Conservation (phyloP, 2,888 invertebrate genomes). For the Melanostoma scalare region DNA sequence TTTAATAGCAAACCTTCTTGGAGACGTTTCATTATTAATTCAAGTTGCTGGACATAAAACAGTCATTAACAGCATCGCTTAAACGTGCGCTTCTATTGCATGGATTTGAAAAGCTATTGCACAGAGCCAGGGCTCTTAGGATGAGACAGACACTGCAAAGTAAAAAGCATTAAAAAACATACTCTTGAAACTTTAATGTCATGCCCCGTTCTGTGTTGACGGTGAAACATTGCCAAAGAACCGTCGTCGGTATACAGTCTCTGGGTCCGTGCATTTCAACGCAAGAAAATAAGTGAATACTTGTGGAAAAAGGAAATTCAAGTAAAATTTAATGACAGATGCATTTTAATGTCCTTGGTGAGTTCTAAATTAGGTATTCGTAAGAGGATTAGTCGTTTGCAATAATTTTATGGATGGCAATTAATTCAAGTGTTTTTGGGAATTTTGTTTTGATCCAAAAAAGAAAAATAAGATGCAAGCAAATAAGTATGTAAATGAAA, state of each 20-base stretch:
- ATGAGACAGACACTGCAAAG: background rate
- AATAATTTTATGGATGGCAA: slow-evolving; percentile 37
- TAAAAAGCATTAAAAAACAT: slow-evolving; percentile 34
- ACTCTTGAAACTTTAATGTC: slow-evolving; percentile 50
- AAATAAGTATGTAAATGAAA: no score
- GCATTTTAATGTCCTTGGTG: slow-evolving; percentile 47
- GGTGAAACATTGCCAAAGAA: slow-evolving; percentile 27
- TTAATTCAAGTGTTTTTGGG: slow-evolving; percentile 23
- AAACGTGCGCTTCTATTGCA: slow-evolving; percentile 30
- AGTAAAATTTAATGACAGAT: slow-evolving; percentile 51
- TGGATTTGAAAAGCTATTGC: slow-evolving; percentile 27
- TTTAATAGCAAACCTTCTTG: slow-evolving; percentile 37
- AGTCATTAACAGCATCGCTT: slow-evolving; percentile 57
- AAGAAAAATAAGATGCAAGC: no score
- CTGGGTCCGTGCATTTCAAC: slow-evolving; percentile 10
- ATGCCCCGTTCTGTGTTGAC: slow-evolving; percentile 5
- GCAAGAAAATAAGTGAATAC: slow-evolving; percentile 13
- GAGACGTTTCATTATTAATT: slow-evolving; percentile 61
- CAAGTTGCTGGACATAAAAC: slow-evolving; percentile 50
- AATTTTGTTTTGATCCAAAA: no score
- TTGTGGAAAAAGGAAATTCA: slow-evolving; percentile 32
- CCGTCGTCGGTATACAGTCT: background rate
- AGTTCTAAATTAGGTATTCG: slow-evolving; percentile 41
- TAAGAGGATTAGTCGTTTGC: slow-evolving; percentile 28
- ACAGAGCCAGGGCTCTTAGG: slow-evolving; percentile 3